phyloP scores from a whole-genome alignment of 2,888 invertebrate species.

The Lasiommata megera region DNA sequence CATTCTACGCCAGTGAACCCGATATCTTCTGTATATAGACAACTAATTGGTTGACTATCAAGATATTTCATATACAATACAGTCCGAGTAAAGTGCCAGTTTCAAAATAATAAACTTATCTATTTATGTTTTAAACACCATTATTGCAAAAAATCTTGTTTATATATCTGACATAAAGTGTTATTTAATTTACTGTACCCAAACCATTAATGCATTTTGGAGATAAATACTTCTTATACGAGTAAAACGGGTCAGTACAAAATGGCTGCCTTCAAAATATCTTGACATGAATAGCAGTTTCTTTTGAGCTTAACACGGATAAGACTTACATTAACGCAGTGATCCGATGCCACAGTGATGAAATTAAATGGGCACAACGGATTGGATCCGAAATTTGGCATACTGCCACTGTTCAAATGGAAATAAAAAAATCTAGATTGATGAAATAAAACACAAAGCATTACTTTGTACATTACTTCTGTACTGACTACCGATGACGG shows the following conservation, averaged over 20 bases:
- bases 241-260: slow-evolving; percentile 37
- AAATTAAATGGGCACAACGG: slow-evolving; percentile 9
- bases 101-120: neutral
- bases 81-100: too few relatives aligned
- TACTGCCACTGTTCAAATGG: slow-evolving; percentile 13
- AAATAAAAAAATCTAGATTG: neutral
- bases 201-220: too few relatives aligned
- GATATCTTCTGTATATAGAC: too few relatives aligned
- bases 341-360: slow-evolving; percentile 35
- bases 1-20: too few relatives aligned
- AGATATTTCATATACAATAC: too few relatives aligned
- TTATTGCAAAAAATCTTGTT: neutral
- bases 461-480: neutral
- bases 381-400: slow-evolving; percentile 9
- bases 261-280: slow-evolving; percentile 41
- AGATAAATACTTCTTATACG: too few relatives aligned
- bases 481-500: too few relatives aligned
- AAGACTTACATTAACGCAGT: slow-evolving; percentile 43
- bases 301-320: slow-evolving; percentile 53
- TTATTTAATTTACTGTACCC: too few relatives aligned
- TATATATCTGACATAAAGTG: too few relatives aligned
- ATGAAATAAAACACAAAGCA: neutral
- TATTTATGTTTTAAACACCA: neutral
- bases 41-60: too few relatives aligned
- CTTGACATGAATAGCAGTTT: slow-evolving; percentile 49